phyloP scores from a whole-genome alignment of 2,888 invertebrate genomes.

The Margaritifera margaritifera region DNA sequence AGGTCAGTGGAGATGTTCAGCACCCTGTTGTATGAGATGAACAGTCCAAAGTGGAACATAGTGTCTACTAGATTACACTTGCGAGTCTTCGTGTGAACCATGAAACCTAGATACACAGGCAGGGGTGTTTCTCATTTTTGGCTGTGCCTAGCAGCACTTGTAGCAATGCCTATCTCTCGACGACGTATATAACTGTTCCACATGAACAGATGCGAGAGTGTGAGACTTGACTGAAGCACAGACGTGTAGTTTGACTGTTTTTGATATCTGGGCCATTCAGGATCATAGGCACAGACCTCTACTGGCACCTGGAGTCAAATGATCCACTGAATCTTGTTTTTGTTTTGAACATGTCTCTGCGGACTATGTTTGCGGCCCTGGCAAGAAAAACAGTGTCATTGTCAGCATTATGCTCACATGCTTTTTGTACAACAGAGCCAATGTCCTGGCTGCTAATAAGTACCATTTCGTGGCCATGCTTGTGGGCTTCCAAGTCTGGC shows the following conservation, averaged over 20 bases:
- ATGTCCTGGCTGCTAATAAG: slow-evolving; percentile 9
- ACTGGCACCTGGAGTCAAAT: slow-evolving; percentile 11
- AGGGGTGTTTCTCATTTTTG: slow-evolving; percentile 23
- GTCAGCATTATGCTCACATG: slow-evolving; percentile 7
- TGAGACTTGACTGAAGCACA: slow-evolving; percentile 9
- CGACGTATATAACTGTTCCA: slow-evolving; percentile 14
- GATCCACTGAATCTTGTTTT: slow-evolving; percentile 2
- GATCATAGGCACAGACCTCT: slow-evolving; percentile 16
- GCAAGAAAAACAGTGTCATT: slow-evolving; percentile 14
- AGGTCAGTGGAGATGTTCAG: slow-evolving; percentile 25
- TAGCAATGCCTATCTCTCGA: slow-evolving; percentile 3
- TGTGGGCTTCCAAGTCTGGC: slow-evolving; percentile 17
- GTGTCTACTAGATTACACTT: slow-evolving; percentile 20
- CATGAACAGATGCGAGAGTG: slow-evolving; percentile 19
- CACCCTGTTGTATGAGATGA: slow-evolving; percentile 32
- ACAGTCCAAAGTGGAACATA: slow-evolving; percentile 18
- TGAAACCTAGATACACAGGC: slow-evolving; percentile 29
- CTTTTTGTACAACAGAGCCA: slow-evolving; percentile 4
- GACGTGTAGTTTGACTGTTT: not conserved
- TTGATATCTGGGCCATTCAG: slow-evolving; percentile 17
- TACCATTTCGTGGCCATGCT: slow-evolving; percentile 39
- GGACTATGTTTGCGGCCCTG: slow-evolving; percentile 14
- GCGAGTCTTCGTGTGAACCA: slow-evolving; percentile 30
- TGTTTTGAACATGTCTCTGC: slow-evolving; percentile 8
- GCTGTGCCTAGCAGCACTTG: slow-evolving; percentile 1